Conservation (phyloP, 2,888 invertebrate species). For the Rhogogaster chlorosoma region DNA sequence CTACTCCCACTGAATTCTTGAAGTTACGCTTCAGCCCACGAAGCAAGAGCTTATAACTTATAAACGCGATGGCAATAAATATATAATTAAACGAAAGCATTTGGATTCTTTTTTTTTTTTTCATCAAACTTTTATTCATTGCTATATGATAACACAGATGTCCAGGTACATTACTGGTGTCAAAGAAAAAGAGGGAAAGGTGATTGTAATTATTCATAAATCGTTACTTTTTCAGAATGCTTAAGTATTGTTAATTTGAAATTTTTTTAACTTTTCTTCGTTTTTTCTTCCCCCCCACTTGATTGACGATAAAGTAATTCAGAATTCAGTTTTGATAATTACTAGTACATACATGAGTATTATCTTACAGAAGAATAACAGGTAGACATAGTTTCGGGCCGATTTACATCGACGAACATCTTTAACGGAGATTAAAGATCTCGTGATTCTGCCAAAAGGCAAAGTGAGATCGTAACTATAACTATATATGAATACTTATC, state of each 20-base stretch:
- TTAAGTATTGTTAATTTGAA: background rate
- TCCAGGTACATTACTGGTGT: background rate
- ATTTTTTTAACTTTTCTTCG: background rate
- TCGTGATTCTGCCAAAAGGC: background rate
- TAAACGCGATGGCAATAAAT: background rate
- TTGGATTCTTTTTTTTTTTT: background rate
- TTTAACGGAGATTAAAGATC: background rate
- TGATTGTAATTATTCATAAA: background rate
- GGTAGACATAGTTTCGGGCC: background rate
- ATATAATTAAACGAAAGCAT: background rate
- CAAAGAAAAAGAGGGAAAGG: background rate
- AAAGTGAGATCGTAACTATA: background rate
- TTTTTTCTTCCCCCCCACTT: background rate
- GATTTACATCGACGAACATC: background rate
- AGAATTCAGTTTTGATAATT: background rate
- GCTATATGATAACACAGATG: background rate
- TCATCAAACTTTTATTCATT: background rate
- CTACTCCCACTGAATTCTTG: background rate
- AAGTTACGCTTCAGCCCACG: background rate
- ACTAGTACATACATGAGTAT: background rate
- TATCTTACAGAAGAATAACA: background rate
- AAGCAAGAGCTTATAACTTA: background rate
- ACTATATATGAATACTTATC: background rate
- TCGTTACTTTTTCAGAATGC: background rate
- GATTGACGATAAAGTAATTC: background rate